Conservation (phyloP, 2,797 vertebrate genomes). For the Aphelocoma californica region DNA sequence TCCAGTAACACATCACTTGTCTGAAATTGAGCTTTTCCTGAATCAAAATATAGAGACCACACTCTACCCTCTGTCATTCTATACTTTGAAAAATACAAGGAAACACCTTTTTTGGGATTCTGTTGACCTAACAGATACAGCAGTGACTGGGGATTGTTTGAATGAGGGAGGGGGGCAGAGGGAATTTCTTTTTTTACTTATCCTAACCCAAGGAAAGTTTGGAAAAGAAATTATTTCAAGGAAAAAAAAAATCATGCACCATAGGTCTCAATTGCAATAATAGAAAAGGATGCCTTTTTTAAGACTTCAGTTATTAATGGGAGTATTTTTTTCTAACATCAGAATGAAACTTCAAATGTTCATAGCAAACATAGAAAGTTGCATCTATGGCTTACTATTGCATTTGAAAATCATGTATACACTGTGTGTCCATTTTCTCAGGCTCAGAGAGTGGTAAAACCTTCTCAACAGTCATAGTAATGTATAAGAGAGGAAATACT, state of each 20-base stretch:
- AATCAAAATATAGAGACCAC: not conserved
- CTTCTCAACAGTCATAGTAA: not conserved
- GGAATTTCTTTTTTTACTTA: not conserved
- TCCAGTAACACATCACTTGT: not conserved
- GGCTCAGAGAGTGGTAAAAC: not conserved
- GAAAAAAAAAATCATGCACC: not conserved
- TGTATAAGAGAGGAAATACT: not conserved
- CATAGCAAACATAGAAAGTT: not conserved
- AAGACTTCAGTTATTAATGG: not conserved
- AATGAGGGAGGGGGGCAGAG: rapidly evolving
- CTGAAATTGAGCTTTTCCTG: not conserved
- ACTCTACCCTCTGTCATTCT: not conserved
- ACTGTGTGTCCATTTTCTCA: not conserved
- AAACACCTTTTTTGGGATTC: not conserved
- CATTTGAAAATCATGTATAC: not conserved
- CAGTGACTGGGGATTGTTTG: not conserved
- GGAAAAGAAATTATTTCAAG: not conserved
- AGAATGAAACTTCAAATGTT: not conserved
- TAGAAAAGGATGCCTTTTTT: rapidly evolving
- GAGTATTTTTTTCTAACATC: not conserved
- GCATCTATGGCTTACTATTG: not conserved
- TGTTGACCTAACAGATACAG: not conserved
- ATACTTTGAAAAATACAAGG: not conserved
- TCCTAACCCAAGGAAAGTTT: not conserved
- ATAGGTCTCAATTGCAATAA: not conserved